These are phyloP conservation scores for Dynastes hyllus DNA, from an alignment of 2,888 invertebrate species.

Conservation along the genomic window DNA sequence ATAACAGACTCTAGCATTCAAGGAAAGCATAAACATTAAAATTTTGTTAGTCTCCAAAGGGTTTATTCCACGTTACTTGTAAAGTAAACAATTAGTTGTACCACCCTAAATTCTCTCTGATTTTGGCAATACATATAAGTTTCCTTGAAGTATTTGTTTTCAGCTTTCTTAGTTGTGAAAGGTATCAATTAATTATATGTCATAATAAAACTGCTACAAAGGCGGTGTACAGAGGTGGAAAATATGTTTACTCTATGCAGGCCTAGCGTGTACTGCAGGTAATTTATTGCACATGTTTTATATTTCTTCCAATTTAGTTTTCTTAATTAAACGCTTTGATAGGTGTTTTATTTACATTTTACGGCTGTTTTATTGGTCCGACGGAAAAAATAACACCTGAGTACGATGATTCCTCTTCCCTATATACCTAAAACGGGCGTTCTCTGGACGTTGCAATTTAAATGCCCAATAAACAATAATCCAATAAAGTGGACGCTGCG, in stretches of 20 bases:
- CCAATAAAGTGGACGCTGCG: constrained; percentile 53
- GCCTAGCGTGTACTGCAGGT: background rate
- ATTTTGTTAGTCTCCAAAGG: too few species aligned
- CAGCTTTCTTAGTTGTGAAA: too few species aligned
- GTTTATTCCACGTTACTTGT: too few species aligned
- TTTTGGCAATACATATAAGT: too few species aligned
- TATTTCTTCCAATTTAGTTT: background rate
- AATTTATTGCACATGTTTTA: background rate
- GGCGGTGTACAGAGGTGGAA: background rate
- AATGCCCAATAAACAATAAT: constrained; percentile 54
- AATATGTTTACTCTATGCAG: background rate
- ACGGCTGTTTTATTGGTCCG: constrained; percentile 39
- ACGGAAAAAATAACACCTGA: constrained; percentile 38
- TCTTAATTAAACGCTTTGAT: constrained; percentile 34
- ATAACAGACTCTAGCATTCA: too few species aligned
- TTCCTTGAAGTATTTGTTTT: too few species aligned
- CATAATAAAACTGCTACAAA: too few species aligned
- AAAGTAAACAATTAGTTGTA: too few species aligned
- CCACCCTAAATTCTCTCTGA: too few species aligned
- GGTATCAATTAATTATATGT: too few species aligned
- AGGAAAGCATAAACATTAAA: too few species aligned
- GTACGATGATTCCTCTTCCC: constrained; percentile 8
- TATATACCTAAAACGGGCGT: background rate
- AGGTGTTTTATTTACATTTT: constrained; percentile 40
- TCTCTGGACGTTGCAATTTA: constrained; percentile 49